These are phyloP conservation scores for Oscheius sp. DNA, from an alignment of 2,888 invertebrate genomes.

Conservation along the genomic window DNA sequence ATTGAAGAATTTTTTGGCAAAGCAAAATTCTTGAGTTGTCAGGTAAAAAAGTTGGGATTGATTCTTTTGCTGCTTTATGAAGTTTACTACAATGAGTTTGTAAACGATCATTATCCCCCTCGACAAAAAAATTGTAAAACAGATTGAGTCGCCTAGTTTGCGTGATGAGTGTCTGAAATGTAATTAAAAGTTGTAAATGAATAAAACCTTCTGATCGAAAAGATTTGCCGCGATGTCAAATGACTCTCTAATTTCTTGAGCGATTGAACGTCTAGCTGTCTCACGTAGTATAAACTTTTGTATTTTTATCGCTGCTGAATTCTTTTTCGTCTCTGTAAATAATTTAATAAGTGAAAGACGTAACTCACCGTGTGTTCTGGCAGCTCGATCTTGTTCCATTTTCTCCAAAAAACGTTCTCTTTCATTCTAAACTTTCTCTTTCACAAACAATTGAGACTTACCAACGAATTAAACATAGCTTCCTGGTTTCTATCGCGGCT, in stretches of 20 bases:
- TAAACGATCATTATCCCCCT: conserved; percentile 4
- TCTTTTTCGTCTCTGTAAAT: conserved; percentile 21
- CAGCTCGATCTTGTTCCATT: conserved; percentile 19
- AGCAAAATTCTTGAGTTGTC: not conserved
- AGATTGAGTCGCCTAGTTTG: not conserved
- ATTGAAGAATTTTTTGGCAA: not conserved
- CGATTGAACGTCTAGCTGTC: not conserved
- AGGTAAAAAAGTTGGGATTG: not conserved
- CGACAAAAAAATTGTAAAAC: not conserved
- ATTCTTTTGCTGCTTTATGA: not conserved
- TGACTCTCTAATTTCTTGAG: too few relatives aligned
- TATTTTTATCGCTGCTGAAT: conserved; percentile 2
- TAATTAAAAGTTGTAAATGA: too few relatives aligned
- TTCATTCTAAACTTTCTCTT: conserved; percentile 38
- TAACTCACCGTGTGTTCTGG: conserved; percentile 5
- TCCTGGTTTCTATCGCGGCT: conserved; percentile 45
- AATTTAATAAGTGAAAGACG: not conserved
- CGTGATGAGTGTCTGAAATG: conserved; percentile 1
- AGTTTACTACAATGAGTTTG: not conserved
- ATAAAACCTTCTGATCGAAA: too few relatives aligned
- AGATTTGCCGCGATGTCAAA: too few relatives aligned
- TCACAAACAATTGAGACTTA: conserved; percentile 9
- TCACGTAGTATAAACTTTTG: conserved; percentile 4
- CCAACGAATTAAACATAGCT: conserved; percentile 46
- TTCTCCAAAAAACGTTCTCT: conserved; percentile 37